Evolutionary conservation across 2,797 vertebrate species (phyloP).

Genomic region (Helostoma temminkii): DNA sequence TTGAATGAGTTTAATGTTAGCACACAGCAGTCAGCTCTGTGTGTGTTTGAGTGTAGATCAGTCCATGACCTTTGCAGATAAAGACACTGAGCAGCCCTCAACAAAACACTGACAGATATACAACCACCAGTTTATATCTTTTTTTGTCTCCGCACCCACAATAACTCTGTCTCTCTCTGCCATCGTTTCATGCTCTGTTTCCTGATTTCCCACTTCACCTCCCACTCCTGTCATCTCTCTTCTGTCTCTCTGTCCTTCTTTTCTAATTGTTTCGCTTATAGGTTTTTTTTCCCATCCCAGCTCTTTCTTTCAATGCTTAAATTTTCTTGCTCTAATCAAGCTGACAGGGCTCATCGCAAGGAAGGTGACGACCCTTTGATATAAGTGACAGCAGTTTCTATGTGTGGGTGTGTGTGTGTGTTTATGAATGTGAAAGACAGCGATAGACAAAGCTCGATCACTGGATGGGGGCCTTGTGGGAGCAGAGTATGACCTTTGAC

Average conservation of each 20-base stretch:
- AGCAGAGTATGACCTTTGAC: constrained; percentile 43
- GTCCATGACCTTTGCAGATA: constrained; percentile 60
- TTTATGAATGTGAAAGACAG: constrained; percentile 18
- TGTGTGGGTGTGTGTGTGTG: background rate
- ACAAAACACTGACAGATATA: constrained; percentile 59
- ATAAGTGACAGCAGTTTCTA: background rate
- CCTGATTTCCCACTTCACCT: background rate
- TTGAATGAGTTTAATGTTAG: constrained; percentile 20
- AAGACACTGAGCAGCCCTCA: constrained; percentile 29
- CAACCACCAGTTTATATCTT: constrained; percentile 39
- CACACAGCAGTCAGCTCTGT: constrained; percentile 20
- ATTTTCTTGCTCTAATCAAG: background rate
- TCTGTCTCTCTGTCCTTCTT: background rate
- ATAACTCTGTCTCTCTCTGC: constrained; percentile 19
- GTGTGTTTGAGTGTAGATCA: constrained; percentile 26
- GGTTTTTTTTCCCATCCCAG: background rate
- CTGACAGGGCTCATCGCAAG: background rate
- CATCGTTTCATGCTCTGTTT: background rate
- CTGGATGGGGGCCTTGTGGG: constrained; percentile 4
- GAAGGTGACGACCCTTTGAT: background rate
- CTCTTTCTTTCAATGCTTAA: background rate
- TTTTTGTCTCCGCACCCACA: constrained; percentile 39
- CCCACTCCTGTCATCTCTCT: background rate
- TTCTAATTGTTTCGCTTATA: no score
- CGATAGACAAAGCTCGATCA: constrained; percentile 34